A percentile compares a stretch with the other conserved stretches of the same genome.
phyloP scores from a whole-genome alignment of 2,113 vertebrate genomes.

The Aegotheles bennettii region DNA sequence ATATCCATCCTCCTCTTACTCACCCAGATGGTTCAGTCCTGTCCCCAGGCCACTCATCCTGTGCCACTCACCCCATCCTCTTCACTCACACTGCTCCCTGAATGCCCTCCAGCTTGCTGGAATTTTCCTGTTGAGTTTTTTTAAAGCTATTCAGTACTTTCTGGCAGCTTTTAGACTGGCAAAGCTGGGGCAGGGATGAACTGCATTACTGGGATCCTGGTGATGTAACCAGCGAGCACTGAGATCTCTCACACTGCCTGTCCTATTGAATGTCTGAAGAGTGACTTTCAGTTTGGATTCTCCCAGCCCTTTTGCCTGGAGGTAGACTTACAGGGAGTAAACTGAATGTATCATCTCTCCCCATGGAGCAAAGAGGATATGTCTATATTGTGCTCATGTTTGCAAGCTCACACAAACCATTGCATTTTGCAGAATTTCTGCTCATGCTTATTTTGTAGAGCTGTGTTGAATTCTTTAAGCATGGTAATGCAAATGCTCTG shows the following conservation, averaged over 20 bases:
- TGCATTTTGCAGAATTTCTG: background rate
- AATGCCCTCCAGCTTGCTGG: background rate
- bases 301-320: no score
- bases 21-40: background rate
- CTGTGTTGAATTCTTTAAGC: background rate
- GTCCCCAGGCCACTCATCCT: background rate
- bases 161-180: background rate
- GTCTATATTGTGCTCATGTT: background rate
- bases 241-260: fast-evolving
- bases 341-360: background rate
- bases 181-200: background rate
- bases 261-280: no score
- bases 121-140: background rate
- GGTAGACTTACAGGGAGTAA: background rate
- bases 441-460: background rate
- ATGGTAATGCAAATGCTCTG: background rate
- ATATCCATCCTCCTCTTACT: background rate
- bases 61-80: background rate
- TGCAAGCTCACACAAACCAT: background rate
- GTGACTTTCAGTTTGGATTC: background rate
- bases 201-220: background rate
- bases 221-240: background rate
- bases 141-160: background rate
- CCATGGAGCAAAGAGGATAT: background rate
- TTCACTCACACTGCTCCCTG: background rate